Percentiles rank a stretch among this genome's conserved stretches.
phyloP scores from a whole-genome alignment of 2,888 invertebrate genomes.

The Pseudoips prasinana region DNA sequence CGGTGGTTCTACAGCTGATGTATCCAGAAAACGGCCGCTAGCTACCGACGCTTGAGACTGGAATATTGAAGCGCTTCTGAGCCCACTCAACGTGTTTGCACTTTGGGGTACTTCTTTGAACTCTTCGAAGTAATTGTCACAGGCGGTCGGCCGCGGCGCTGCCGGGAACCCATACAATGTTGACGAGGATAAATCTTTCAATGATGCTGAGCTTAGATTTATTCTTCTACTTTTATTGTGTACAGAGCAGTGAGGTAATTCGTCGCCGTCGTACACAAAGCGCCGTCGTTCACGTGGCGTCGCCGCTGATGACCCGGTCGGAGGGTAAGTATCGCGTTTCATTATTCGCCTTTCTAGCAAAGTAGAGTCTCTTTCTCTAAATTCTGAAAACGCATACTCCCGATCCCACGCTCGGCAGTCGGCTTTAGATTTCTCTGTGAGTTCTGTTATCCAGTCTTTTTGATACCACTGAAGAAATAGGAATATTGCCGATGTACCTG shows the following conservation, averaged over 20 bases:
- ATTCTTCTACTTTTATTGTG: slow-evolving; percentile 75
- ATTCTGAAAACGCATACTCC: slow-evolving; percentile 75
- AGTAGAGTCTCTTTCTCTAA: slow-evolving; percentile 71
- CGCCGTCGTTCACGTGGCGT: slow-evolving; percentile 81
- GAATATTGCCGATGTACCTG: slow-evolving; percentile 93
- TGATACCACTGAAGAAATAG: slow-evolving; percentile 92
- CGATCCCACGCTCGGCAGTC: slow-evolving; percentile 76
- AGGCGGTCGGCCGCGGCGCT: slow-evolving; percentile 83
- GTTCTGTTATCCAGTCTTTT: slow-evolving; percentile 82
- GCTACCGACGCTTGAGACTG: slow-evolving; percentile 83
- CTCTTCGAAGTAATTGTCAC: slow-evolving; percentile 82
- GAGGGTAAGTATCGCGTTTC: slow-evolving; percentile 74
- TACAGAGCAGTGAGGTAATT: slow-evolving; percentile 79
- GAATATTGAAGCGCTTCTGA: slow-evolving; percentile 74
- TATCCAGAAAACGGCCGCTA: slow-evolving; percentile 86
- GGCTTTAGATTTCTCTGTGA: slow-evolving; percentile 74
- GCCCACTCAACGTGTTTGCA: slow-evolving; percentile 72
- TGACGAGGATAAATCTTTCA: slow-evolving; percentile 81
- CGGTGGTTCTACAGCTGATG: slow-evolving; percentile 84
- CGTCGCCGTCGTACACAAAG: slow-evolving; percentile 85
- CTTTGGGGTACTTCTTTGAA: slow-evolving; percentile 79
- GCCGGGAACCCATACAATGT: slow-evolving; percentile 85
- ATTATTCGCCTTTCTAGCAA: slow-evolving; percentile 69
- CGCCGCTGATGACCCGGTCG: slow-evolving; percentile 66
- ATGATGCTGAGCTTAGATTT: slow-evolving; percentile 79